Base-by-base conservation (phyloP, 2,888 invertebrate genomes). In the Pedicia rivosa region DNA sequence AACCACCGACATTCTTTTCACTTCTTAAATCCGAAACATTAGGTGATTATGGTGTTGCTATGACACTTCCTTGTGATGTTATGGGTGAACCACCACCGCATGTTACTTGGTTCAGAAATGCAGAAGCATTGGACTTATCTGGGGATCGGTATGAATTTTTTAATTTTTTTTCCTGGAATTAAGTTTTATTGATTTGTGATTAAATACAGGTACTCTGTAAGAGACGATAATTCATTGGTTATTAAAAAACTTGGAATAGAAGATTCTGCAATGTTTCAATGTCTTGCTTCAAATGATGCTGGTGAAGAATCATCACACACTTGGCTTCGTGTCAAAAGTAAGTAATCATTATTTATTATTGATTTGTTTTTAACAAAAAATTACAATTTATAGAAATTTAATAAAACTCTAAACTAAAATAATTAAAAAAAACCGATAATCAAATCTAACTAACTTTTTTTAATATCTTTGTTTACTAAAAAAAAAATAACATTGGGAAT, bases 181-280 rank as follows among this genome's bases (percentile, higher is more conserved):
- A 64, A 65, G 43, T 58, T 64, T 5, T 65, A 57, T 41, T 64
- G 57, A 45, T 12, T 13, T 22, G 8, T 8, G 9, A n/a, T n/a
- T 3, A 27, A 32, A 39, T 37, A 10, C 25, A 76, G 86, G 54
- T 87, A 82, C 55, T 59, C 72, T n/a, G 66, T 86, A 38, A 74
- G 78, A 51, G 75, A 82, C 43, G 86, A 88, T 55, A 83, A 87
- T 41, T 80, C 86, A 1, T 63, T 92, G 44, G 67, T 78, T 14
- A 83, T 95, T 41, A 78, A 73, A 50, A 75, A 78, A 50, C 65
- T 92, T 29, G 71, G 75, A 47, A 78, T 84, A 60, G 75, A 76
- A 44, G 91, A 94, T 59, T 80, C 84, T 43, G 95, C 92, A 33
- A 82, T 95, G 71, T 95, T 86, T 55, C 95, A 97, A 59, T 97